Percentiles rank a stretch among this genome's conserved stretches.
Conservation (phyloP, 2,888 invertebrate genomes). For the Drosophila stalkeri region DNA sequence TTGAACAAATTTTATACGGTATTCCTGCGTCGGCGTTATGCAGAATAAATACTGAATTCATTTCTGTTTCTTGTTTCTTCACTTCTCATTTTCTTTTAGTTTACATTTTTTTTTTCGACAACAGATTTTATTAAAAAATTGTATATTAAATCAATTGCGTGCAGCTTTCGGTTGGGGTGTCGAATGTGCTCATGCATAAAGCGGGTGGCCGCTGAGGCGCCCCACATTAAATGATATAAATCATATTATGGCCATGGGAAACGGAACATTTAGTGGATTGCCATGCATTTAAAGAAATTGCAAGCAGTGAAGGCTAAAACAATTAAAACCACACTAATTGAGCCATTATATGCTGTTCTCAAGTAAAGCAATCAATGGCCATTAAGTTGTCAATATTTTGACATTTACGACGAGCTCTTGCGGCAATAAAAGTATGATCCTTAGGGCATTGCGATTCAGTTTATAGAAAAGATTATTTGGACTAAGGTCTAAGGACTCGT, state of each 20-base stretch:
- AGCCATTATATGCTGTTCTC: conserved; percentile 1
- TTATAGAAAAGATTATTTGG: not conserved
- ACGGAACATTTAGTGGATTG: conserved; percentile 20
- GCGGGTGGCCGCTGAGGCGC: conserved; percentile 21
- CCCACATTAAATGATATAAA: conserved; percentile 45
- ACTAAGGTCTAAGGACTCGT: not conserved
- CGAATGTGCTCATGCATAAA: conserved; percentile 71
- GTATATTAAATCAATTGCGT: conserved; percentile 77
- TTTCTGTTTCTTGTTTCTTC: conserved; percentile 27
- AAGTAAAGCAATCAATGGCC: no score
- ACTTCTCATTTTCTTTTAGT: conserved; percentile 36
- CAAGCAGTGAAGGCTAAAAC: conserved; percentile 4
- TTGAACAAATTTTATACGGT: not conserved
- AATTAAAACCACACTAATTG: conserved; percentile 31
- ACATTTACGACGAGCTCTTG: conserved; percentile 15
- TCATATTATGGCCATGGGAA: conserved; percentile 38
- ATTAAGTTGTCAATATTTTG: conserved; percentile 64
- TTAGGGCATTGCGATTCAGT: not conserved
- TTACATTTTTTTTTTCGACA: conserved; percentile 53
- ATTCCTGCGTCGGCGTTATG: conserved; percentile 1
- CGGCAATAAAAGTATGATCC: conserved; percentile 29
- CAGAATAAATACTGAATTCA: not conserved
- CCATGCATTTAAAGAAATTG: conserved; percentile 8
- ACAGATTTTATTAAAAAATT: conserved; percentile 76
- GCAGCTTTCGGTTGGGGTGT: conserved; percentile 66